Evolutionary conservation across 2,888 invertebrate genomes (phyloP), one percentile per base, ranked within the genome.

Genomic region (Drosophila buzzatii): DNA sequence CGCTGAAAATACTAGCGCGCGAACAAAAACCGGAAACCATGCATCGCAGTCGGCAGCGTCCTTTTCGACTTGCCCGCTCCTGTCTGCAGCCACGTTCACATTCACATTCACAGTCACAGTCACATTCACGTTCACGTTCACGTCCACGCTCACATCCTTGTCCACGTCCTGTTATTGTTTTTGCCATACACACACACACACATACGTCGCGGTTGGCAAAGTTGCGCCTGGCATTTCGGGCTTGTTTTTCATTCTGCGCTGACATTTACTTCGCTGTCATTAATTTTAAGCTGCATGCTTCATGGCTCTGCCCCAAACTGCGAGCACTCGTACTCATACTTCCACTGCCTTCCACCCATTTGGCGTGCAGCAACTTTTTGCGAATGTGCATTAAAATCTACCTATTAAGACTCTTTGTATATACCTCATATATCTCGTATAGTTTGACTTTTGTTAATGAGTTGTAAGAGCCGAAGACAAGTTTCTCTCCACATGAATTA

Each of bases 21-120:
- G 89, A 86, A 86, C 88, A 82, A 88, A 90, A 88, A 82, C 85
- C 89, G 90, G 86, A 86, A 90, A 82, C 76, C 83, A 88, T 80
- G 79, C 73, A 82, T 90, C 62, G 82, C 55, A 45, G 56, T 63
- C 53, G 55, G 55, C 55, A 47, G 59, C 65, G 57, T 55, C 47
- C 67, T 56, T 58, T 20, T 51, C 49, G 71, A 52, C 47, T 23
- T 39, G 37, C 37, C 59, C 59, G 39, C 42, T 31, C 44, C 53
- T 35, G 37, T 59, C 56, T 27, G 20, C 33, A 42, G 27, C 12
- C 33, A 5, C 52, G n/a, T 57, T 16, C 23, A 2, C 52, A 27
- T 55, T 6, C 44, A 20, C 61, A 18, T 37, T 14, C 37, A 37
- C 37, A 14, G 4, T 37, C 35, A 35, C 33, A 33, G 8, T 33